Conservation (phyloP, 2,888 invertebrate species). For the Drosophila monieri region DNA sequence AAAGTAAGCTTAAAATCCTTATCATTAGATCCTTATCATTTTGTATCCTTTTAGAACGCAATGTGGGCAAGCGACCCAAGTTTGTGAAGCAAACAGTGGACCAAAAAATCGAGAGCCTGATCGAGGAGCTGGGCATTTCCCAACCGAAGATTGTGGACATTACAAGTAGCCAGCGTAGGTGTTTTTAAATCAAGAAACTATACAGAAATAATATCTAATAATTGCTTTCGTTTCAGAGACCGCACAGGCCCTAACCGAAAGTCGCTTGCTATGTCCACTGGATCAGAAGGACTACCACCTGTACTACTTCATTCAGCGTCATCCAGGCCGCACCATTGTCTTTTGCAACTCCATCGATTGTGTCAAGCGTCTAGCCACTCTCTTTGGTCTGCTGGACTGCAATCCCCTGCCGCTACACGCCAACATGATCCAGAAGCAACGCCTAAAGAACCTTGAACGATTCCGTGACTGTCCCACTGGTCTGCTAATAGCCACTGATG, state of each 20-base stretch:
- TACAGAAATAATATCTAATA: background rate
- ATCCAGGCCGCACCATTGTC: constrained; percentile 95
- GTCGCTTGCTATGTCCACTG: constrained; percentile 90
- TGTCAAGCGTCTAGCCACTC: constrained; percentile 90
- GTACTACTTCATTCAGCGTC: constrained; percentile 93
- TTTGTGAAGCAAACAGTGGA: constrained; percentile 88
- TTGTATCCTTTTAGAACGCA: constrained; percentile 67
- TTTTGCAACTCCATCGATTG: constrained; percentile 98
- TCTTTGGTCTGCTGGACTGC: constrained; percentile 89
- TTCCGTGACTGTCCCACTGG: constrained; percentile 90
- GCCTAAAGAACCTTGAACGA: constrained; percentile 96
- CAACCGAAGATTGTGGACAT: constrained; percentile 97
- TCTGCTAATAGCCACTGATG: constrained; percentile 96
- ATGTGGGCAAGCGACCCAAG: constrained; percentile 81
- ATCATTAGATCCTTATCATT: background rate
- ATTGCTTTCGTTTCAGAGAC: constrained; percentile 86
- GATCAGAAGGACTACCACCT: constrained; percentile 96
- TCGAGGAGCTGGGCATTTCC: constrained; percentile 92
- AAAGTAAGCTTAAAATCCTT: constrained; percentile 82
- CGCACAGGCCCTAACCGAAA: constrained; percentile 92
- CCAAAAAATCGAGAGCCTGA: constrained; percentile 90
- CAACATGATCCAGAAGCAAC: constrained; percentile 96
- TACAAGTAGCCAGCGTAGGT: constrained; percentile 89
- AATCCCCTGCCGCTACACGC: constrained; percentile 92
- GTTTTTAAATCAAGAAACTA: background rate